Base-by-base conservation (phyloP, 2,113 vertebrate genomes). In the Nannobrachium achirus region DNA sequence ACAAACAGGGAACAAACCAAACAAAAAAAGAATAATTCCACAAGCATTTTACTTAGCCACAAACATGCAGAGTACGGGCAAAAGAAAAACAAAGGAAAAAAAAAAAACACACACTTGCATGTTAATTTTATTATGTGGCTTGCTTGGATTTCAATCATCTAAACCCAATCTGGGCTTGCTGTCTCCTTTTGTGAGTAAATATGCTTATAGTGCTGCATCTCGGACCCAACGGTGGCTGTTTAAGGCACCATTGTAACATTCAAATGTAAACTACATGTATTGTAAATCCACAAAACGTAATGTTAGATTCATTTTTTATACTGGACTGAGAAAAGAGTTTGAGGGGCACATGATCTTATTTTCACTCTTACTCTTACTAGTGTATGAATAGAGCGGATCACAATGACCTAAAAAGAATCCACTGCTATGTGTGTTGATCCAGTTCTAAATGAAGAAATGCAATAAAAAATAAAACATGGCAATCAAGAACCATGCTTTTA, bases 111-210 rank as follows among this genome's bases (percentile, higher is more conserved):
- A 41, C 51, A 58, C 44, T 59, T 82, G 81, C 79, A 78, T 76
- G 73, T 76, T 63, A 0, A 25, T 66, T 78, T 71, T 67, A 68
- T 64, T 55, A 52, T 49, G 40, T 53, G 71, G 67, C 69, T 70
- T 72, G 60, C 66, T 82, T 72, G 69, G 83, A 82, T 52, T 72
- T 65, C 73, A 74, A 78, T 80, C 73, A 76, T 73, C 56, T 66
- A 56, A 73, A 66, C 65, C 61, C 58, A 61, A 62, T 56, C 64
- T 13, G n/a, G 72, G 65, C 73, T 76, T 66, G 67, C 25, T 75
- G 1, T 71, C 33, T 44, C 69, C 19, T 61, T 66, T 68, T 76
- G 16, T 49, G 41, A 53, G 10, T 63, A 61, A 71, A 67, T 50
- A 63, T 63, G 68, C 66, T 59, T 1, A 33, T 3, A 64, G 42